These are phyloP conservation scores for Engystomops pustulosus DNA, from an alignment of 2,113 vertebrate species.

Conservation along the genomic window DNA sequence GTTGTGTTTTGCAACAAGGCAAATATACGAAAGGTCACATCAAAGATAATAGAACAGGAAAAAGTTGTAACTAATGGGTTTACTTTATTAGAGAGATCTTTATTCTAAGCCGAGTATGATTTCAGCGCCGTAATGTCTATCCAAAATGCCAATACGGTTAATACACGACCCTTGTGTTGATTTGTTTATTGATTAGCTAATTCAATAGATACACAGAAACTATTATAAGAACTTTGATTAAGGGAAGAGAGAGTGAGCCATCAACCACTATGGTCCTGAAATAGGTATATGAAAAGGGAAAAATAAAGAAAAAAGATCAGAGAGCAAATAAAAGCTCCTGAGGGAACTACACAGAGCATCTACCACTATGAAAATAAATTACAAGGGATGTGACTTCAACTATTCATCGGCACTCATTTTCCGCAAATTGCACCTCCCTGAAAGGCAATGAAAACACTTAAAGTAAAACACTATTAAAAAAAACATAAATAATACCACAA, in stretches of 20 bases:
- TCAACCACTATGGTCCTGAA: neutral
- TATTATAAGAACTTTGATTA: neutral
- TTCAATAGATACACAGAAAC: neutral
- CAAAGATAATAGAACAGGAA: neutral
- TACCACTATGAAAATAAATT: slow-evolving; percentile 29
- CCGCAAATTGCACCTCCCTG: neutral
- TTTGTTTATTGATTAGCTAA: slow-evolving; percentile 6
- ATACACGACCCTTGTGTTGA: neutral
- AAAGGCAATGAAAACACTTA: slow-evolving; percentile 28
- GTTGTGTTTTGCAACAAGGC: neutral
- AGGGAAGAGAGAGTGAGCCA: no score
- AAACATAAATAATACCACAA: slow-evolving; percentile 33
- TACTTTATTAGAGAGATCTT: neutral
- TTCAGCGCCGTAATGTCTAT: slow-evolving; percentile 7
- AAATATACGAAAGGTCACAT: neutral
- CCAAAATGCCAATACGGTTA: neutral
- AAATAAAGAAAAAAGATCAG: neutral
- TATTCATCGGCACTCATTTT: slow-evolving; percentile 1
- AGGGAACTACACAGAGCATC: neutral
- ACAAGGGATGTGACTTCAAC: neutral
- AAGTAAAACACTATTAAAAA: slow-evolving; percentile 1
- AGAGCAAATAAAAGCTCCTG: neutral
- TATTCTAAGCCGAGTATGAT: neutral
- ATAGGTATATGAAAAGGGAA: neutral
- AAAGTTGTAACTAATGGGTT: neutral